Conservation (phyloP, 2,797 vertebrate genomes). For the Clarias platycephalus region DNA sequence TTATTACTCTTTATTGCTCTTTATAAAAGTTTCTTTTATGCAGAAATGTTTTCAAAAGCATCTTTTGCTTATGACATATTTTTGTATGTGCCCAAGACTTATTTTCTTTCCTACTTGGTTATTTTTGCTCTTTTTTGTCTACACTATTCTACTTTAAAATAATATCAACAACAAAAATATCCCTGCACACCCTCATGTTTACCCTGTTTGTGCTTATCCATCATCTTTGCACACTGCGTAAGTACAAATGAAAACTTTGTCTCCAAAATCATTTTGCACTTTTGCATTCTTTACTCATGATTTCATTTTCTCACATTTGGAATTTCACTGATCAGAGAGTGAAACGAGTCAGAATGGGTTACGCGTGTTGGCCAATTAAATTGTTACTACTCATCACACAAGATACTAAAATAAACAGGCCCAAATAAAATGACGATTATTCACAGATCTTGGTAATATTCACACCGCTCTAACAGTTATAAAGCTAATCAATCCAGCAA, state of each 20-base stretch:
- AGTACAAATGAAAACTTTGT: not conserved
- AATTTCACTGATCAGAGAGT: not conserved
- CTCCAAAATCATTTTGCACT: not conserved
- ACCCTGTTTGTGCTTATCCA: not conserved
- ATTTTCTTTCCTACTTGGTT: not conserved
- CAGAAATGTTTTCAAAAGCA: too few relatives aligned
- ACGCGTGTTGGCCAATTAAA: not conserved
- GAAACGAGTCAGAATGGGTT: not conserved
- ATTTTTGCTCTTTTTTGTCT: not conserved
- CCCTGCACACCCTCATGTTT: too few relatives aligned
- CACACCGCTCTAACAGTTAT: not conserved
- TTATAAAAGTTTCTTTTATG: too few relatives aligned
- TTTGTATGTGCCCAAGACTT: not conserved
- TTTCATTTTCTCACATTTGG: not conserved
- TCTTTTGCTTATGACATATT: too few relatives aligned
- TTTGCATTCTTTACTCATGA: not conserved
- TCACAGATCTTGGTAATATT: not conserved
- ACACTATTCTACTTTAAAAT: too few relatives aligned
- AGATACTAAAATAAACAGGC: not conserved
- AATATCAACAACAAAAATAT: not conserved
- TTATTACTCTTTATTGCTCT: too few relatives aligned
- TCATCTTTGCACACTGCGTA: not conserved
- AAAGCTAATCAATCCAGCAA: not conserved
- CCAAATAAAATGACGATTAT: not conserved
- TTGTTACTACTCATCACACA: not conserved